Evolutionary conservation across 2,888 invertebrate species (phyloP).

Genomic region (Icerya purchasi): DNA sequence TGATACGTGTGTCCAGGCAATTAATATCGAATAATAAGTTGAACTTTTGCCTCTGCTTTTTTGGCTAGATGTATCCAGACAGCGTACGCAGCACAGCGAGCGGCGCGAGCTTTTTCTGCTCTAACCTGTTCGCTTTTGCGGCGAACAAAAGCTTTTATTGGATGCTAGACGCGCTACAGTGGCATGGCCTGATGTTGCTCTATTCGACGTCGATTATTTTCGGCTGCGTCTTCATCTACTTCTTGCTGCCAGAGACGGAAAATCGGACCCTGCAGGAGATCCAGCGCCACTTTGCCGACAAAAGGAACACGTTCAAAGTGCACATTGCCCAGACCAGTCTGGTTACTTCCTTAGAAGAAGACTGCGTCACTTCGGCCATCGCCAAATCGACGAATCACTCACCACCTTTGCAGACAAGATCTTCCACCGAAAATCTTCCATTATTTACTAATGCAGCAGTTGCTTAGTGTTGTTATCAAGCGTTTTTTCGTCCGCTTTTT

Average conservation of each 20-base stretch:
- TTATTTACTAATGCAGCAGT: no score
- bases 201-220: constrained; percentile 27
- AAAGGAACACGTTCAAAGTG: constrained; percentile 25
- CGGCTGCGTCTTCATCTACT: constrained; percentile 42
- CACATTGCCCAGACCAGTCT: no score
- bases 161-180: constrained; percentile 14
- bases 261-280: constrained; percentile 50
- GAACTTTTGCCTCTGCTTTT: no score
- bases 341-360: no score
- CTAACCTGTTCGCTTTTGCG: constrained; percentile 52
- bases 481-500: no score
- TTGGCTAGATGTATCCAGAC: constrained; percentile 43
- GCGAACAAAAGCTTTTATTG: constrained; percentile 44
- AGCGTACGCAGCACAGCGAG: constrained; percentile 47
- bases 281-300: constrained; percentile 42
- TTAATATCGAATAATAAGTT: no score
- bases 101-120: constrained; percentile 46
- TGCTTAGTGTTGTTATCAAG: no score
- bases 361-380: no score
- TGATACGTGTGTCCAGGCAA: no score
- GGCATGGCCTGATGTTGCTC: constrained; percentile 20
- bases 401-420: no score
- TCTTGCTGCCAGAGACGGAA: constrained; percentile 59
- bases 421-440: no score
- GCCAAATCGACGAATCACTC: no score